A percentile compares a stretch with the other conserved stretches of the same genome.
Conservation (phyloP, 2,113 vertebrate species). For the Synodontis membranacea region DNA sequence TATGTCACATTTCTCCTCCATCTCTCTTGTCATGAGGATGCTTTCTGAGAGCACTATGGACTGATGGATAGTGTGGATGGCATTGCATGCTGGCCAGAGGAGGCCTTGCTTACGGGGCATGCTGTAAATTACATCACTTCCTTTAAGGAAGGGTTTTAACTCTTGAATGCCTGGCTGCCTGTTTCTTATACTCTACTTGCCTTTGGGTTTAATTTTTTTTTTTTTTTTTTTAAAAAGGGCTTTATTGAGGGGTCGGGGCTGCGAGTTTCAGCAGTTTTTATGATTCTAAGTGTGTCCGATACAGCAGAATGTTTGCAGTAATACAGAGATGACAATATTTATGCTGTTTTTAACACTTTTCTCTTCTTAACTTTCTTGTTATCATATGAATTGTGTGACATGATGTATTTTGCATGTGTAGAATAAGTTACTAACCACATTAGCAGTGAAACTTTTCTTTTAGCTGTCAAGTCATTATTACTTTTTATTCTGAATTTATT, state of each 20-base stretch:
- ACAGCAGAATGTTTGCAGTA: slow-evolving; percentile 24
- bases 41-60: slow-evolving; percentile 55
- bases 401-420: slow-evolving; percentile 40
- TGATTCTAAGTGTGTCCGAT: slow-evolving; percentile 12
- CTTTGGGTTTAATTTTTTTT: slow-evolving; percentile 56
- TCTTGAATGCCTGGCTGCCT: slow-evolving; percentile 71
- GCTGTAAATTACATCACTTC: slow-evolving; percentile 67
- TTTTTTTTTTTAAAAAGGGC: too few species aligned
- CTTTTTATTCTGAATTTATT: background rate
- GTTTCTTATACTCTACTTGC: slow-evolving; percentile 62
- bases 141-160: slow-evolving; percentile 52
- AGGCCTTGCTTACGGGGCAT: slow-evolving; percentile 69
- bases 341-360: slow-evolving; percentile 28
- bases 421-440: slow-evolving; percentile 34
- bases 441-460: slow-evolving; percentile 19
- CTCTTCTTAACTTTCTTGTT: slow-evolving; percentile 9
- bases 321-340: slow-evolving; percentile 22
- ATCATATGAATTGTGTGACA: slow-evolving; percentile 20
- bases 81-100: slow-evolving; percentile 72
- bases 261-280: background rate
- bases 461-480: background rate
- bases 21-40: slow-evolving; percentile 57
- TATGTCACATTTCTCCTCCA: slow-evolving; percentile 50
- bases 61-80: slow-evolving; percentile 65
- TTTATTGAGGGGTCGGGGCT: slow-evolving; percentile 33